Percentiles rank a stretch among this genome's conserved stretches.
These are phyloP conservation scores for Luscinia luscinia DNA, from an alignment of 2,797 vertebrate species.

Conservation along the genomic window DNA sequence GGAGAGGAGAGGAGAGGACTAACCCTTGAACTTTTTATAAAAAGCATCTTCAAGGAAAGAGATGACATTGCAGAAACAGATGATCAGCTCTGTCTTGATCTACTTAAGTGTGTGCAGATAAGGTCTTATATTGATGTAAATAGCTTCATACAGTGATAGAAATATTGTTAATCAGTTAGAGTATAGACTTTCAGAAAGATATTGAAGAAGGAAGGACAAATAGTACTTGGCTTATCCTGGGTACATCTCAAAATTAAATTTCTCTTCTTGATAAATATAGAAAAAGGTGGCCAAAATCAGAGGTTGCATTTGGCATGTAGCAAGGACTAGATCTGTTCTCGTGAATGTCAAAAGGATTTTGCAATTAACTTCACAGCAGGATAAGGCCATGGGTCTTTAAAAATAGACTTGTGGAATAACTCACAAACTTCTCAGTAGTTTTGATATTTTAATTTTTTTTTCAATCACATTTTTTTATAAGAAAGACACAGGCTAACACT, in stretches of 20 bases:
- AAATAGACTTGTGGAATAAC: not conserved
- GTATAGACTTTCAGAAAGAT: not conserved
- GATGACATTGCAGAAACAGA: not conserved
- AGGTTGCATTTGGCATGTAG: fast-evolving
- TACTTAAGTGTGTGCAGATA: not conserved
- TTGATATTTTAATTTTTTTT: not conserved
- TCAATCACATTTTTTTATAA: not conserved
- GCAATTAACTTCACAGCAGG: conserved; percentile 53
- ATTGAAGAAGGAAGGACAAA: not conserved
- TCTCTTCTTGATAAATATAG: not conserved
- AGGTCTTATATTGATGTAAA: not conserved
- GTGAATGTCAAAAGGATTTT: conserved; percentile 28
- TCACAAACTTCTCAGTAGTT: not conserved
- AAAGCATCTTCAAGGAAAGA: not conserved
- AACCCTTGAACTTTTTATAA: not conserved
- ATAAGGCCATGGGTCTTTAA: not conserved
- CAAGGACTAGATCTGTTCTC: not conserved
- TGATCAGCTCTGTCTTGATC: not conserved
- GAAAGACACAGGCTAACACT: not conserved
- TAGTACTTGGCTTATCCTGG: not conserved
- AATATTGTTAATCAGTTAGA: not conserved
- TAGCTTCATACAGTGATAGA: not conserved
- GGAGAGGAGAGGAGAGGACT: too few relatives aligned
- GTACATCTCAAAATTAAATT: not conserved
- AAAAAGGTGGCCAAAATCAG: not conserved